Percentiles rank a stretch among this genome's conserved stretches.
Evolutionary conservation across 2,888 invertebrate species (phyloP).

Genomic region (Oscheius onirici): DNA sequence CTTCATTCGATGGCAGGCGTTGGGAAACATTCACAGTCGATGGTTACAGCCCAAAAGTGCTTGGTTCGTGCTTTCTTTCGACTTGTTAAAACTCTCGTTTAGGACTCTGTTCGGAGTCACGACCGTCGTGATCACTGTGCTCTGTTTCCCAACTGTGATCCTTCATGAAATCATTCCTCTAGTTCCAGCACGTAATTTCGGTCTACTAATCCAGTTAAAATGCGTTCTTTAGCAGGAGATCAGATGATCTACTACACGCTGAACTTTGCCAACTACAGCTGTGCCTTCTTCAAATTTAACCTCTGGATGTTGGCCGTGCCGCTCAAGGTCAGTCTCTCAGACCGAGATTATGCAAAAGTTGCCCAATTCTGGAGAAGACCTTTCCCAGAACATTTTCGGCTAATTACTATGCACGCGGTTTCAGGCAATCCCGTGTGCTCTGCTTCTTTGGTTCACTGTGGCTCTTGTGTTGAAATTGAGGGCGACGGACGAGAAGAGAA

Average conservation of each 20-base stretch:
- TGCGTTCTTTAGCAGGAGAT: slow-evolving; percentile 11
- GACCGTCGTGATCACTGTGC: slow-evolving; percentile 44
- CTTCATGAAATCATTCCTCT: slow-evolving; percentile 43
- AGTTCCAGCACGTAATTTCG: not conserved
- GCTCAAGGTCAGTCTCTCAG: slow-evolving; percentile 45
- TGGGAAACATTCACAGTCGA: slow-evolving; percentile 59
- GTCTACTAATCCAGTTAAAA: not conserved
- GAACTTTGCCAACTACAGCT: slow-evolving; percentile 52
- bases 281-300: slow-evolving; percentile 61
- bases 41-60: slow-evolving; percentile 58
- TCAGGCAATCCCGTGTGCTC: slow-evolving; percentile 58
- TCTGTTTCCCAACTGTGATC: slow-evolving; percentile 55
- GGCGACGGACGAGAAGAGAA: slow-evolving; percentile 60
- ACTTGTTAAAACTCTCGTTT: slow-evolving; percentile 12
- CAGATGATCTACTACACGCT: slow-evolving; percentile 1
- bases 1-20: slow-evolving; percentile 59
- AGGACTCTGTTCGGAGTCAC: slow-evolving; percentile 53
- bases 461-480: slow-evolving; percentile 58
- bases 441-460: slow-evolving; percentile 62
- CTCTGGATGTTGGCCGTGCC: slow-evolving; percentile 62
- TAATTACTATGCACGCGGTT: not conserved
- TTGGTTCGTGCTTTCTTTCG: slow-evolving; percentile 41
- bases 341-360: too few species aligned
- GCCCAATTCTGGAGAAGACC: too few species aligned
- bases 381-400: too few species aligned